These are phyloP conservation scores for Lepisosteus osseus DNA, from an alignment of 2,113 vertebrate species.

Conservation along the genomic window DNA sequence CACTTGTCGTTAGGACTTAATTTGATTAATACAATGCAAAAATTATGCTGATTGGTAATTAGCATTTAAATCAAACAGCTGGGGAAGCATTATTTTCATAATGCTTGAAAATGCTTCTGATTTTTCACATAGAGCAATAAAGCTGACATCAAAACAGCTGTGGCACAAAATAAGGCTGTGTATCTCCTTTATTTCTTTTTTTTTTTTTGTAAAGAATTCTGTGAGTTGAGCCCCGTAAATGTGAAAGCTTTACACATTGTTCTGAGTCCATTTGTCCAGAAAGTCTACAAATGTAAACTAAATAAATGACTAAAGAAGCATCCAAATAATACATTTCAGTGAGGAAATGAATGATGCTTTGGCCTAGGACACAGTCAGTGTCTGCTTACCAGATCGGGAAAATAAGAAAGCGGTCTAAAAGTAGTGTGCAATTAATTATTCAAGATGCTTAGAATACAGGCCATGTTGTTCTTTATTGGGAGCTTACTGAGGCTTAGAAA, in stretches of 20 bases:
- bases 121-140: constrained; percentile 2
- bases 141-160: background rate
- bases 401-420: no score
- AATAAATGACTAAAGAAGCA: background rate
- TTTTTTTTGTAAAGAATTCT: background rate
- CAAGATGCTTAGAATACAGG: no score
- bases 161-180: background rate
- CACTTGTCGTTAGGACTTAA: background rate
- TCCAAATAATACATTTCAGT: background rate
- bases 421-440: no score
- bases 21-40: background rate
- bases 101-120: background rate
- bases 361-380: no score
- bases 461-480: no score
- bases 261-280: background rate
- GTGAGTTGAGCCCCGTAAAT: background rate
- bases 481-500: background rate
- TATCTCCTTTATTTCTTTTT: background rate
- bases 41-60: constrained; percentile 11
- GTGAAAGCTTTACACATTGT: background rate
- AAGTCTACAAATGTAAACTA: background rate
- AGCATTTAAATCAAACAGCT: constrained; percentile 3
- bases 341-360: background rate
- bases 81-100: constrained; percentile 7
- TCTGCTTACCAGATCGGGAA: no score